Conservation (phyloP, 2,888 invertebrate genomes). For the Tenthredo notha region DNA sequence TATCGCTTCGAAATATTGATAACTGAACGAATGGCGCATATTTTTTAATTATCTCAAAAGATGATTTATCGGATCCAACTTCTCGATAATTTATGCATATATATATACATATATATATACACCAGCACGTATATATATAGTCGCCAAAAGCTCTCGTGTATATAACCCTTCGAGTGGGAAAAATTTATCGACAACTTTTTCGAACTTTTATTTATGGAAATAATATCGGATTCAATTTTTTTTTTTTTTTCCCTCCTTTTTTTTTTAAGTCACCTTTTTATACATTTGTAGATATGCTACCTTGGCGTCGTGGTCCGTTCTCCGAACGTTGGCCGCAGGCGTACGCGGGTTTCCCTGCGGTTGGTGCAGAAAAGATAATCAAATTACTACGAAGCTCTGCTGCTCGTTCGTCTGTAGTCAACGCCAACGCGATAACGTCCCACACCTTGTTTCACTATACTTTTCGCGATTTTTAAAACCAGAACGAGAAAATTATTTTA, state of each 20-base stretch:
- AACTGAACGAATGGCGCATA: no score
- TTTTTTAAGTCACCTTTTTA: not conserved
- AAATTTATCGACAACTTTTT: not conserved
- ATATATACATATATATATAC: not conserved
- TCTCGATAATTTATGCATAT: not conserved
- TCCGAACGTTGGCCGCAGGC: conserved; percentile 22
- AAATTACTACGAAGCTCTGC: conserved; percentile 40
- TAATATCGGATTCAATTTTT: not conserved
- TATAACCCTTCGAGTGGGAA: no score
- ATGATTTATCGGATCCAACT: no score
- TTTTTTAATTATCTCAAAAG: no score
- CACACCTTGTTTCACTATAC: not conserved
- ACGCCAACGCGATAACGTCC: conserved; percentile 23
- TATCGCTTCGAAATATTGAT: no score
- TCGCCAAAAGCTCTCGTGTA: no score
- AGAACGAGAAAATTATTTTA: conserved; percentile 6
- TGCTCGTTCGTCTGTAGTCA: conserved; percentile 45
- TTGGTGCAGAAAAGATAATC: conserved; percentile 49
- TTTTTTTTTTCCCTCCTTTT: not conserved
- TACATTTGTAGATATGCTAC: not conserved
- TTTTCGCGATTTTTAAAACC: not conserved
- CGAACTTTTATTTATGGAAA: conserved; percentile 6
- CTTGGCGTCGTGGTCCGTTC: not conserved
- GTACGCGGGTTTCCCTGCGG: not conserved
- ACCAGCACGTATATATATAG: no score